Evolutionary conservation across 2,888 invertebrate genomes (phyloP).

Genomic region (Rhagium mordax): DNA sequence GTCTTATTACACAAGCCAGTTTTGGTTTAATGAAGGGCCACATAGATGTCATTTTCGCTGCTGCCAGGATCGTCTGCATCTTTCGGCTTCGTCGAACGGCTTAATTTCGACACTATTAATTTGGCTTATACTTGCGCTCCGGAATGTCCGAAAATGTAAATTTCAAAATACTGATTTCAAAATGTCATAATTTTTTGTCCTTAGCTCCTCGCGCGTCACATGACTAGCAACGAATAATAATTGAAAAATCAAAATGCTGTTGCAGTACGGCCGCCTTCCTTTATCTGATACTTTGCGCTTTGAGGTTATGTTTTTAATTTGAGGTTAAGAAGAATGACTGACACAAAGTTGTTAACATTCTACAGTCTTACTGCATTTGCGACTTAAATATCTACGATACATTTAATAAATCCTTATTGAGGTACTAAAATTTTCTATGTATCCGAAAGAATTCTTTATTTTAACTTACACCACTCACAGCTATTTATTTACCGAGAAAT

Average conservation of each 20-base stretch:
- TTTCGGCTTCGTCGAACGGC: background rate
- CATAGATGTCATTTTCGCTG: background rate
- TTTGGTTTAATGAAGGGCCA: background rate
- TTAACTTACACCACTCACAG: no score
- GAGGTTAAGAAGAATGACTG: no score
- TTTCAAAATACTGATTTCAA: background rate
- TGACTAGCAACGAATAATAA: background rate
- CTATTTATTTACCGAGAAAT: no score
- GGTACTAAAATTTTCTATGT: no score
- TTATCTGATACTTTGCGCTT: no score
- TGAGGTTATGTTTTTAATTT: no score
- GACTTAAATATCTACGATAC: no score
- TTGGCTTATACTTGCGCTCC: background rate
- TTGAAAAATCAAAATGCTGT: background rate
- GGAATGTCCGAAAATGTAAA: background rate
- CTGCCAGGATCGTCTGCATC: background rate
- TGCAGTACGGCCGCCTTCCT: no score
- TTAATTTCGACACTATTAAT: background rate
- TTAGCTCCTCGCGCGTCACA: background rate
- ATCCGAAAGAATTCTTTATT: no score
- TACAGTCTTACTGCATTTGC: no score
- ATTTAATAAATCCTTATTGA: no score
- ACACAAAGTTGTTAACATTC: no score
- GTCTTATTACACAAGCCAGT: background rate
- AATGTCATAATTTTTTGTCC: background rate